Percentiles rank a stretch among this genome's conserved stretches.
These are phyloP conservation scores for Platichthys flesus DNA, from an alignment of 2,113 vertebrate species.

Conservation along the genomic window DNA sequence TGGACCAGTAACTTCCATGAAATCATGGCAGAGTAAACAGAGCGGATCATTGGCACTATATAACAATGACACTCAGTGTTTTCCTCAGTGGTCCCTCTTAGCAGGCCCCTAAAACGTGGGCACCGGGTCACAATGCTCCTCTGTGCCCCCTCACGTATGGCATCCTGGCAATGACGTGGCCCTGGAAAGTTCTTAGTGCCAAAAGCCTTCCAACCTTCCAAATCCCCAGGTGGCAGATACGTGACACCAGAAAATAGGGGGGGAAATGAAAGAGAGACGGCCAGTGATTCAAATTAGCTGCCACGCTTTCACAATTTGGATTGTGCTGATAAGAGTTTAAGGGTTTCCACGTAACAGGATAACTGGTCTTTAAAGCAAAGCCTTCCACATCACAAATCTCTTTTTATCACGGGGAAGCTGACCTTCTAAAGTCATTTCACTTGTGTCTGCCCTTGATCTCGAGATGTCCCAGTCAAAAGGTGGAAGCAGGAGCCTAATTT, in stretches of 20 bases:
- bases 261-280: neutral
- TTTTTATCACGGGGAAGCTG: constrained; percentile 43
- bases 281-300: constrained; percentile 17
- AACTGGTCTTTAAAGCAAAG: constrained; percentile 25
- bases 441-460: constrained; percentile 35
- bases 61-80: constrained; percentile 77
- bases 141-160: constrained; percentile 71
- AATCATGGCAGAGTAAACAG: constrained; percentile 59
- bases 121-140: constrained; percentile 70
- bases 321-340: constrained; percentile 34
- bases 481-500: constrained; percentile 27
- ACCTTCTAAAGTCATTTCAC: constrained; percentile 23
- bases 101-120: constrained; percentile 65
- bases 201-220: constrained; percentile 51
- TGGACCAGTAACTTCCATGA: constrained; percentile 64
- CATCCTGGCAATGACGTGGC: constrained; percentile 56
- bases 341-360: constrained; percentile 30
- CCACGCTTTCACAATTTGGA: constrained; percentile 30
- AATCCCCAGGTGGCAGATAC: constrained; percentile 28
- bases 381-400: constrained; percentile 24
- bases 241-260: constrained; percentile 13
- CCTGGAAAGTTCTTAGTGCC: constrained; percentile 55
- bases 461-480: constrained; percentile 43
- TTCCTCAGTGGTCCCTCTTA: constrained; percentile 58
- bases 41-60: constrained; percentile 47